Evolutionary conservation across 2,888 invertebrate species (phyloP).

Genomic region (Phortica okadai): DNA sequence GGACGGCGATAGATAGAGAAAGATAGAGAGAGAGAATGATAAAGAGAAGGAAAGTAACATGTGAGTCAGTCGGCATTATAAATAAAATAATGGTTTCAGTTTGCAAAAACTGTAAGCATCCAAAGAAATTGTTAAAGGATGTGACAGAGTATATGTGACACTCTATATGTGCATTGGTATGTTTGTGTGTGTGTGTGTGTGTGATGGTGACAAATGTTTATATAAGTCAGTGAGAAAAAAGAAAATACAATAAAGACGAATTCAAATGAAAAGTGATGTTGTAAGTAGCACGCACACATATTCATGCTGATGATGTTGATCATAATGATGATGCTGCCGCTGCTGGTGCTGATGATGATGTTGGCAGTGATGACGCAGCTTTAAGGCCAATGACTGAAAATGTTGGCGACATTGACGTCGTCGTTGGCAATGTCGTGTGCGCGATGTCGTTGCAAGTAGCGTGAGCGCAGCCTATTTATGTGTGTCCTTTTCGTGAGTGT

Average conservation of each 20-base stretch:
- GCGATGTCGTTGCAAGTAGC: not conserved
- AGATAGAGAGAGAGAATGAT: not conserved
- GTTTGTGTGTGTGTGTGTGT: not conserved
- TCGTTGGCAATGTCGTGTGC: not conserved
- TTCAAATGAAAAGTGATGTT: not conserved
- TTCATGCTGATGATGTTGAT: not conserved
- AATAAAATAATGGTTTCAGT: conserved; percentile 12
- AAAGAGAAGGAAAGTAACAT: not conserved
- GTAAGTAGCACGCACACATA: not conserved
- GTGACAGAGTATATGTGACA: not conserved
- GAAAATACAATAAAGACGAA: not conserved
- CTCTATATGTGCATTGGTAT: not conserved
- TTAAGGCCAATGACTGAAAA: not conserved
- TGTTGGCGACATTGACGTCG: not conserved
- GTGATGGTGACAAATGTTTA: not conserved
- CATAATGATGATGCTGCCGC: not conserved
- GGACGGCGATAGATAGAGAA: not conserved
- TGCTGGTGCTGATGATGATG: conserved; percentile 9
- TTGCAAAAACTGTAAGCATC: not conserved
- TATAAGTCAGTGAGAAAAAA: not conserved
- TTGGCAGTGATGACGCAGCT: not conserved
- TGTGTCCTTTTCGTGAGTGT: not conserved
- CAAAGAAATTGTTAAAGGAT: not conserved
- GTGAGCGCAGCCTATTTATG: not conserved
- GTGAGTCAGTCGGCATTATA: not conserved